Evolutionary conservation across 2,797 vertebrate species (phyloP).

Genomic region (Phalloptychus januarius): DNA sequence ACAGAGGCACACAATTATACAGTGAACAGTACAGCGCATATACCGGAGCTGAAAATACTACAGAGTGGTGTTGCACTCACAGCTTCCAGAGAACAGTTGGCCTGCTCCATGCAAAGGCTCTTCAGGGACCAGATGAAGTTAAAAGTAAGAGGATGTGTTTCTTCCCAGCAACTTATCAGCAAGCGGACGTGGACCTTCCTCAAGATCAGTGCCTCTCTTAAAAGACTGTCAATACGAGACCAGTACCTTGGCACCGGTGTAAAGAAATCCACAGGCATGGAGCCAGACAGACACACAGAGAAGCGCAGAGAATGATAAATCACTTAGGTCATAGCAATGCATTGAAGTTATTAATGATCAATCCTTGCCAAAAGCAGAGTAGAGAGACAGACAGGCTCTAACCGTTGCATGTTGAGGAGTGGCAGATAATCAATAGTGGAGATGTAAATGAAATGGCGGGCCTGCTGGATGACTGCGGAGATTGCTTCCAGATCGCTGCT

Average conservation of each 20-base stretch:
- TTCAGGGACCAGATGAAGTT: constrained; percentile 95
- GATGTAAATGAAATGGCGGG: constrained; percentile 89
- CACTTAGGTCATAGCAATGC: constrained; percentile 22
- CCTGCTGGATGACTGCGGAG: constrained; percentile 89
- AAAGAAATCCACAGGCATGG: constrained; percentile 17
- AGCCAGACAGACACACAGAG: constrained; percentile 4
- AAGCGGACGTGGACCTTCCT: constrained; percentile 89
- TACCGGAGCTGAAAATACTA: constrained; percentile 20
- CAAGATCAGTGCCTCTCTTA: constrained; percentile 91
- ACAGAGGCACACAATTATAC: constrained; percentile 30
- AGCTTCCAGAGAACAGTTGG: constrained; percentile 92
- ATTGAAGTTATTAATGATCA: constrained; percentile 12
- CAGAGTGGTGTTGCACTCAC: constrained; percentile 78
- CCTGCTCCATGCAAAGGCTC: constrained; percentile 91
- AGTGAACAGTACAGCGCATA: constrained; percentile 18
- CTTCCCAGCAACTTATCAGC: constrained; percentile 92
- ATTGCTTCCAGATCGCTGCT: constrained; percentile 93
- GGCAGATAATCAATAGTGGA: constrained; percentile 94
- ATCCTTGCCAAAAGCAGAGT: constrained; percentile 1
- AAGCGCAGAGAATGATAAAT: constrained; percentile 14
- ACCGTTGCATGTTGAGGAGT: constrained; percentile 84
- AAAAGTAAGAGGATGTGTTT: constrained; percentile 91
- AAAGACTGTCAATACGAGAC: constrained; percentile 91
- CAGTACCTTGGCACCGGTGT: constrained; percentile 85
- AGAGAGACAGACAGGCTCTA: constrained; percentile 40